Evolutionary conservation across 1,140 invertebrate species (phyloP).

Genomic region (Plectrocnemia conspersa): DNA sequence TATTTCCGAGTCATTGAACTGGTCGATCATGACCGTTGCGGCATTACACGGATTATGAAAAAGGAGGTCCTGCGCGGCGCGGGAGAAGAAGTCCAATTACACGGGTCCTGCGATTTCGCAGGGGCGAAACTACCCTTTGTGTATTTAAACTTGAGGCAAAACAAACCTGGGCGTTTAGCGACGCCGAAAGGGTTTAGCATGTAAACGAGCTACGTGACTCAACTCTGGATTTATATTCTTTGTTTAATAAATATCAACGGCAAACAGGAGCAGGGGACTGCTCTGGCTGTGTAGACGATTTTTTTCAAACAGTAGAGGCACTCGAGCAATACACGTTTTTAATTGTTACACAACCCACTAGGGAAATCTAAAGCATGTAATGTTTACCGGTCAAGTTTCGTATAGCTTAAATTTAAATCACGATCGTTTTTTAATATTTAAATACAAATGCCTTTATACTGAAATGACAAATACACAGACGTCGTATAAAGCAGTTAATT

Average conservation of each 20-base stretch:
- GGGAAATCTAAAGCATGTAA: too few species aligned
- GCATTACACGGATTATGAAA: not conserved
- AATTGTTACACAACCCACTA: too few species aligned
- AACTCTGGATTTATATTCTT: slow-evolving; percentile 12
- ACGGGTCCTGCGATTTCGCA: not conserved
- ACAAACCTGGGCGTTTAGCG: slow-evolving; percentile 13
- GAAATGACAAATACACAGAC: too few species aligned
- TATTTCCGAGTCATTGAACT: slow-evolving; percentile 21
- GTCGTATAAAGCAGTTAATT: too few species aligned
- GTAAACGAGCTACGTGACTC: slow-evolving; percentile 20
- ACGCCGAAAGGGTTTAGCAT: slow-evolving; percentile 15
- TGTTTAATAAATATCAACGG: slow-evolving; percentile 3
- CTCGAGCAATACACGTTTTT: too few species aligned
- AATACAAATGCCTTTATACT: too few species aligned
- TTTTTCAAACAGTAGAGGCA: too few species aligned
- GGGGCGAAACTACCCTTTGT: not conserved
- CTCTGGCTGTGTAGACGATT: too few species aligned
- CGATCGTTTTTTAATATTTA: too few species aligned
- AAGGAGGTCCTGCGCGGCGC: not conserved
- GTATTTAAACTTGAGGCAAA: slow-evolving; percentile 10
- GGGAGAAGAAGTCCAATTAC: not conserved
- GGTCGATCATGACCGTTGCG: slow-evolving; percentile 9
- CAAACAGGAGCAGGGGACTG: not conserved
- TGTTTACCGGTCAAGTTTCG: too few species aligned
- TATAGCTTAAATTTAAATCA: too few species aligned